A percentile compares a stretch with the other conserved stretches of the same genome.
phyloP scores from a whole-genome alignment of 2,113 vertebrate genomes.

The Oryctolagus cuniculus region DNA sequence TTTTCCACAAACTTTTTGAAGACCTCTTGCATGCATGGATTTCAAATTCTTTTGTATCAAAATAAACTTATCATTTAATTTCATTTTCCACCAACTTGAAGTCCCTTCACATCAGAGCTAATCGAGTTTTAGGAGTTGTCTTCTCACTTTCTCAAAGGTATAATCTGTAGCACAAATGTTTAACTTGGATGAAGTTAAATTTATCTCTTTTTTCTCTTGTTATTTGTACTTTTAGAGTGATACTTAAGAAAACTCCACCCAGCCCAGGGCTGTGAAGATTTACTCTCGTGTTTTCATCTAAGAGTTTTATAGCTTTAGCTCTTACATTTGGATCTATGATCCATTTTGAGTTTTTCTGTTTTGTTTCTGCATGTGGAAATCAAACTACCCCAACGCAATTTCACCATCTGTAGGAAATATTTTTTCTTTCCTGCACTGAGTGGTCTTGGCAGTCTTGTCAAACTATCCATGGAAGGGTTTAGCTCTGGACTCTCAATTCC shows the following conservation, averaged over 20 bases:
- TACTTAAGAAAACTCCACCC: not conserved
- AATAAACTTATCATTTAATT: no score
- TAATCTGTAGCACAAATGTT: not conserved
- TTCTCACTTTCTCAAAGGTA: slow-evolving; percentile 27
- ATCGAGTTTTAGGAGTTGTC: not conserved
- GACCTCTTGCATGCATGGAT: no score
- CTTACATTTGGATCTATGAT: not conserved
- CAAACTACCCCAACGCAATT: not conserved
- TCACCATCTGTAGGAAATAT: not conserved
- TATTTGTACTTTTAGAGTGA: not conserved
- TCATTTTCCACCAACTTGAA: no score
- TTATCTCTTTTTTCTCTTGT: not conserved
- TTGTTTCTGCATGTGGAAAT: not conserved
- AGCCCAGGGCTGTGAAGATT: not conserved
- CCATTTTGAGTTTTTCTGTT: not conserved
- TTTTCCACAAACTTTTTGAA: no score
- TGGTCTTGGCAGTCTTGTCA: not conserved
- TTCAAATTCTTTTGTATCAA: no score
- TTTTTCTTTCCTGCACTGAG: not conserved
- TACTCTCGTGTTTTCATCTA: slow-evolving; percentile 10
- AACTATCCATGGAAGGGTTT: not conserved
- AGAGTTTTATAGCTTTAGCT: not conserved
- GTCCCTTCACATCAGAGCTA: no score
- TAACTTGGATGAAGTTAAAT: slow-evolving; percentile 22
- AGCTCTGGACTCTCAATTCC: not conserved